Conservation (phyloP, 2,888 invertebrate species). For the Stictocephala bisonia region DNA sequence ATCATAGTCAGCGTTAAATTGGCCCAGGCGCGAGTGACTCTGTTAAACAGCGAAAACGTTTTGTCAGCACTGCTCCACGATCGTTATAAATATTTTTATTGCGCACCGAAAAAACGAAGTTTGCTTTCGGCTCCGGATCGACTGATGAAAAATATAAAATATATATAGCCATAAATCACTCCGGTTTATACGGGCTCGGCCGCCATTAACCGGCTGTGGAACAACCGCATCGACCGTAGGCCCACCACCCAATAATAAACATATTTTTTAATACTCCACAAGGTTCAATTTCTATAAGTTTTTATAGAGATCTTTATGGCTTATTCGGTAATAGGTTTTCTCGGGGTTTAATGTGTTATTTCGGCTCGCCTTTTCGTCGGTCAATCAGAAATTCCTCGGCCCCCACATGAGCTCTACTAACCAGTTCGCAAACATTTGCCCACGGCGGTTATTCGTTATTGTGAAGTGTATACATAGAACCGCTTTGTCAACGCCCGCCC, state of each 20-base stretch:
- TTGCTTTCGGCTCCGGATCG: slow-evolving; percentile 17
- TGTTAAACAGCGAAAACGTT: too few species aligned
- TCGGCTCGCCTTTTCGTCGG: slow-evolving; percentile 30
- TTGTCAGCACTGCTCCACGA: not conserved
- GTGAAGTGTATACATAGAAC: not conserved
- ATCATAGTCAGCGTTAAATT: too few species aligned
- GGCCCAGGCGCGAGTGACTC: too few species aligned
- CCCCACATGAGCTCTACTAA: not conserved
- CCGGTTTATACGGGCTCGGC: slow-evolving; percentile 34
- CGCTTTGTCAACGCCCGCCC: too few species aligned
- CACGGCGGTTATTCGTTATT: not conserved
- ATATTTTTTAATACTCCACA: slow-evolving; percentile 46
- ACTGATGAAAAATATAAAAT: slow-evolving; percentile 43
- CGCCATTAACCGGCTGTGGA: slow-evolving; percentile 35
- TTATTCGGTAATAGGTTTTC: slow-evolving; percentile 45
- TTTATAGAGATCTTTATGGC: slow-evolving; percentile 48
- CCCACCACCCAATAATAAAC: slow-evolving; percentile 41
- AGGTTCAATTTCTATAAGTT: slow-evolving; percentile 48
- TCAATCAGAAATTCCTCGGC: slow-evolving; percentile 5
- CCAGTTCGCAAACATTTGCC: not conserved
- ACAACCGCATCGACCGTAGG: slow-evolving; percentile 19
- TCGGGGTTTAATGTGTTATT: slow-evolving; percentile 31
- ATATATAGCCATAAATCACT: slow-evolving; percentile 44
- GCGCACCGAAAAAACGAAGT: slow-evolving; percentile 23
- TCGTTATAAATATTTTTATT: slow-evolving; percentile 43